These are phyloP conservation scores for Arenaria interpres DNA, from an alignment of 2,113 vertebrate genomes.

Conservation along the genomic window DNA sequence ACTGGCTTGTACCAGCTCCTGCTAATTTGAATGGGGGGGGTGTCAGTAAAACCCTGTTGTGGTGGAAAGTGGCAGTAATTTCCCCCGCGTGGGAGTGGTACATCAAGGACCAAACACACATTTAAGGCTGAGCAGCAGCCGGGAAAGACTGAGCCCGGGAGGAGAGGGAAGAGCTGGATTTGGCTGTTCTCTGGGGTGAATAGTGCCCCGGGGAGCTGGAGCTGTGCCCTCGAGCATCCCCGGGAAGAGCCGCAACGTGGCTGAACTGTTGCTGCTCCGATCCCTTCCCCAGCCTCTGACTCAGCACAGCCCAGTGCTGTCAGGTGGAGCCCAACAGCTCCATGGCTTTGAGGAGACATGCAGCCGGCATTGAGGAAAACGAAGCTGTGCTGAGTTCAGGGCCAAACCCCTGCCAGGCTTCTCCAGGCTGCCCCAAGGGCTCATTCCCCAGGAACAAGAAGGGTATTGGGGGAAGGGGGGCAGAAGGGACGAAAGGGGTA, in stretches of 20 bases:
- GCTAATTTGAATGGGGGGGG: not conserved
- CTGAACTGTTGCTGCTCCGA: not conserved
- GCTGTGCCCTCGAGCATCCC: accelerated
- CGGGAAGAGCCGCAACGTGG: not conserved
- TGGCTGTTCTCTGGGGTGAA: not conserved
- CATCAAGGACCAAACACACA: not conserved
- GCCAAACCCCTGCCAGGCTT: not conserved
- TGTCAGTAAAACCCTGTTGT: not conserved
- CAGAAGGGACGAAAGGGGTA: not conserved
- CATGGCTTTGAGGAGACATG: not conserved
- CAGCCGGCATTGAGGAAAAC: not conserved
- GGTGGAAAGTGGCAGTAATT: not conserved
- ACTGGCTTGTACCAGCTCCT: not conserved
- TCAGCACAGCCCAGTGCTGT: not conserved
- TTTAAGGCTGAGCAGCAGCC: not conserved
- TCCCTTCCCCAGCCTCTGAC: not conserved
- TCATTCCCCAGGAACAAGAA: not conserved
- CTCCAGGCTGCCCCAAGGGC: not conserved
- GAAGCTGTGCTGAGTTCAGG: not conserved
- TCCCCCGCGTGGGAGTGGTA: not conserved
- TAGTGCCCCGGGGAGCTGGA: accelerated
- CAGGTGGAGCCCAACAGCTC: not conserved
- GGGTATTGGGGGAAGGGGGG: too few relatives aligned
- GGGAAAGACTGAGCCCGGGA: not conserved
- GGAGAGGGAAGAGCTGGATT: not conserved